phyloP scores from a whole-genome alignment of 2,797 vertebrate species.

The Acanthiza pusilla region DNA sequence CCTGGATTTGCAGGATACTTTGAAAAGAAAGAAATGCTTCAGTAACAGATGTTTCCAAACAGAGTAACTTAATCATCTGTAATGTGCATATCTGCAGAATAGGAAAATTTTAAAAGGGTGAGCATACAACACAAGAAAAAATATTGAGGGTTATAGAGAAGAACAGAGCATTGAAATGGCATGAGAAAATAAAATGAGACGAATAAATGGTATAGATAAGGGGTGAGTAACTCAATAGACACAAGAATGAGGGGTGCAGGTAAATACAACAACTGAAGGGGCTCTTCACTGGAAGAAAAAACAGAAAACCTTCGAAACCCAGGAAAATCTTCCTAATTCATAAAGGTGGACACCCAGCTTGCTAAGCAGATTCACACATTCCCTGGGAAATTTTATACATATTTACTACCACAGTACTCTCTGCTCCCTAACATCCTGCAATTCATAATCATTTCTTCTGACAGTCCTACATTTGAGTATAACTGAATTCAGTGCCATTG shows the following conservation, averaged over 20 bases:
- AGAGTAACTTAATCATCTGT: not conserved
- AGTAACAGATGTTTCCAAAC: not conserved
- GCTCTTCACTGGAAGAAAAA: not conserved
- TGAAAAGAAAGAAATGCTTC: not conserved
- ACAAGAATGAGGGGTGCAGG: not conserved
- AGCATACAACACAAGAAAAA: not conserved
- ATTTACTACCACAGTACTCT: rapidly evolving
- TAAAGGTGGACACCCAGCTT: not conserved
- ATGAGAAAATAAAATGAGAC: not conserved
- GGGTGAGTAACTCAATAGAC: not conserved
- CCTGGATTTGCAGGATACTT: not conserved
- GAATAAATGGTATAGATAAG: not conserved
- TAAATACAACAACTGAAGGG: not conserved
- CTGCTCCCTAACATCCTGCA: not conserved
- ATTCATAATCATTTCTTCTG: not conserved
- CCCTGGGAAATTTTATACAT: not conserved
- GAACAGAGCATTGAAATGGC: not conserved
- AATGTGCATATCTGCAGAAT: not conserved
- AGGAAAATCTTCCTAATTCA: not conserved
- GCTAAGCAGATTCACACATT: not conserved
- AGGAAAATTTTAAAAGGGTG: not conserved
- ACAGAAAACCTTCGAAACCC: not conserved
- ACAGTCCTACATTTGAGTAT: not conserved
- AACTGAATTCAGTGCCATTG: not conserved
- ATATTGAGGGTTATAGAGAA: not conserved